These are phyloP conservation scores for Prionace glauca DNA, from an alignment of 2,797 vertebrate genomes.

Conservation along the genomic window DNA sequence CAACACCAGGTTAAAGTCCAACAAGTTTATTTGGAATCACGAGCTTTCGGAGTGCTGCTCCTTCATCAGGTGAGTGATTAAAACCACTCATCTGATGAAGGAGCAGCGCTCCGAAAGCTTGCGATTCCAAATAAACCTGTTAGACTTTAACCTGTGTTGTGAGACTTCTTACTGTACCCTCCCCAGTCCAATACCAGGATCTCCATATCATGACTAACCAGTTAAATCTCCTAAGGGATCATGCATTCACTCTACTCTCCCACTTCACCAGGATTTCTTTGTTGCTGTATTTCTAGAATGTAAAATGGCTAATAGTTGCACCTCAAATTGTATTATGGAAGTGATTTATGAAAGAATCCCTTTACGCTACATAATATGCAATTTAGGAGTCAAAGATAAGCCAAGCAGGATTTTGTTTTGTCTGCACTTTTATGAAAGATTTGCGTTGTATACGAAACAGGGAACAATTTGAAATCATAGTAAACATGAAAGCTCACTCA, in stretches of 20 bases:
- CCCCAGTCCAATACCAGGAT: background rate
- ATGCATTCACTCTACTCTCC: background rate
- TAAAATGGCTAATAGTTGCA: background rate
- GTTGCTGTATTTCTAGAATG: background rate
- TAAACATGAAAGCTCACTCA: slow-evolving; percentile 11
- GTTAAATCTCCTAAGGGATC: background rate
- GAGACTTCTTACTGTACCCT: no score
- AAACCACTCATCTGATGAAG: no score
- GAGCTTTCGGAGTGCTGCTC: no score
- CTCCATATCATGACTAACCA: background rate
- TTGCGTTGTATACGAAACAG: background rate
- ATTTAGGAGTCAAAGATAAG: background rate
- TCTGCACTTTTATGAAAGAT: background rate
- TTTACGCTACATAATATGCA: background rate
- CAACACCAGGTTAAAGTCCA: no score
- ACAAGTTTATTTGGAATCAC: no score
- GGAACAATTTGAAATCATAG: background rate
- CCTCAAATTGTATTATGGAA: background rate
- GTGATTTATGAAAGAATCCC: background rate
- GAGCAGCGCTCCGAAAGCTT: no score
- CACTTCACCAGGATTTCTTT: background rate
- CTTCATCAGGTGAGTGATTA: no score
- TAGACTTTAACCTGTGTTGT: no score
- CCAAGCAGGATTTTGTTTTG: background rate
- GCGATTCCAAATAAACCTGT: no score